These are phyloP conservation scores for Cyanocitta stelleri DNA, from an alignment of 2,113 vertebrate species.

Conservation along the genomic window DNA sequence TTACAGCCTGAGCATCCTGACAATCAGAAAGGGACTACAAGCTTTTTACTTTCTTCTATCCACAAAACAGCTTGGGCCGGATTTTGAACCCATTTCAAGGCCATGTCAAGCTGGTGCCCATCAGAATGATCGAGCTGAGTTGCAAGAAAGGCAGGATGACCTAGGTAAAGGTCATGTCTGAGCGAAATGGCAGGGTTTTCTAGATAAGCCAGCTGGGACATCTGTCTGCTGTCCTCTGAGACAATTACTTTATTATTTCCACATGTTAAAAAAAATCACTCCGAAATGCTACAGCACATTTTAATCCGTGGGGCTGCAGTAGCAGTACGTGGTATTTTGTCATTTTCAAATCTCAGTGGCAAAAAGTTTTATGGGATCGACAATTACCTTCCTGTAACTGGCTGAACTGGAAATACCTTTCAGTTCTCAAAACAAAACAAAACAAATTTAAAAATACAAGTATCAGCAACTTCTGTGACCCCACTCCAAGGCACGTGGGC, in stretches of 20 bases:
- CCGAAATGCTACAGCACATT: neutral
- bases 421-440: neutral
- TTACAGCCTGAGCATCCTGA: slow-evolving; percentile 27
- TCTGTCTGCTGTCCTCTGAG: neutral
- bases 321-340: neutral
- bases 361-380: rapidly evolving
- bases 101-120: neutral
- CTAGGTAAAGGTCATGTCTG: neutral
- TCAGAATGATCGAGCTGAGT: neutral
- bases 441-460: neutral
- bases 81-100: slow-evolving; percentile 36
- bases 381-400: neutral
- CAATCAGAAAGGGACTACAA: slow-evolving; percentile 6
- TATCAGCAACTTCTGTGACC: neutral
- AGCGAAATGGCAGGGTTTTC: slow-evolving; percentile 17
- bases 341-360: neutral
- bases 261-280: neutral
- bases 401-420: neutral
- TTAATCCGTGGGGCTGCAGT: neutral
- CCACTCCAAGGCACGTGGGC: neutral
- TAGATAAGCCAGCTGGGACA: slow-evolving; percentile 2
- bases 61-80: neutral
- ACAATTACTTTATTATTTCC: neutral
- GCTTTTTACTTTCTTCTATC: slow-evolving; percentile 27
- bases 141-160: neutral